Conservation (phyloP, 2,888 invertebrate genomes). For the Spatulosminthurus flaviceps region DNA sequence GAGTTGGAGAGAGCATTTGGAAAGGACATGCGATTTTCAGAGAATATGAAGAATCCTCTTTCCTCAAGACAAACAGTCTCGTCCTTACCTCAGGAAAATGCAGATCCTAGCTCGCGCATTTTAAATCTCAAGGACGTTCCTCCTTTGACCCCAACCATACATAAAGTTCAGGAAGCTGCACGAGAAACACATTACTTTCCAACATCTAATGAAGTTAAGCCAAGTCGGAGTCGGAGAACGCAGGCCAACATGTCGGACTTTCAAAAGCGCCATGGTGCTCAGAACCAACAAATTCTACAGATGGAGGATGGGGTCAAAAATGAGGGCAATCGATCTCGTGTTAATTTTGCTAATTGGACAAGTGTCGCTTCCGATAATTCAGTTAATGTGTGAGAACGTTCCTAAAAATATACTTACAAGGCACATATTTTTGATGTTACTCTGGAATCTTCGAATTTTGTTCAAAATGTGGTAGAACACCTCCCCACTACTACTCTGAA, state of each 20-base stretch:
- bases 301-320: not conserved
- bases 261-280: not conserved
- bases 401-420: too few species aligned
- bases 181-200: not conserved
- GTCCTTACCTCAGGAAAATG: not conserved
- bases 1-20: constrained; percentile 8
- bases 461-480: too few species aligned
- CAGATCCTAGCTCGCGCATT: not conserved
- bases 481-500: too few species aligned
- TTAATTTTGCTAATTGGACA: not conserved
- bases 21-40: not conserved
- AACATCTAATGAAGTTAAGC: too few species aligned
- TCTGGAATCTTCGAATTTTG: too few species aligned
- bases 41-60: not conserved
- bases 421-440: too few species aligned
- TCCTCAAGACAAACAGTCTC: not conserved
- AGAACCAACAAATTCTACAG: not conserved
- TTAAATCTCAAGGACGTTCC: not conserved
- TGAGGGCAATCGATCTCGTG: not conserved
- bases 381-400: not conserved
- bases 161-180: not conserved
- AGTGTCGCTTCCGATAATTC: not conserved
- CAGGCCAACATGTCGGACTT: not conserved
- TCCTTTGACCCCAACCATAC: not conserved
- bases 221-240: not conserved